Evolutionary conservation across 2,797 vertebrate species (phyloP), one percentile per base, ranked within the genome.

Genomic region (Brachyrhaphis roseni): DNA sequence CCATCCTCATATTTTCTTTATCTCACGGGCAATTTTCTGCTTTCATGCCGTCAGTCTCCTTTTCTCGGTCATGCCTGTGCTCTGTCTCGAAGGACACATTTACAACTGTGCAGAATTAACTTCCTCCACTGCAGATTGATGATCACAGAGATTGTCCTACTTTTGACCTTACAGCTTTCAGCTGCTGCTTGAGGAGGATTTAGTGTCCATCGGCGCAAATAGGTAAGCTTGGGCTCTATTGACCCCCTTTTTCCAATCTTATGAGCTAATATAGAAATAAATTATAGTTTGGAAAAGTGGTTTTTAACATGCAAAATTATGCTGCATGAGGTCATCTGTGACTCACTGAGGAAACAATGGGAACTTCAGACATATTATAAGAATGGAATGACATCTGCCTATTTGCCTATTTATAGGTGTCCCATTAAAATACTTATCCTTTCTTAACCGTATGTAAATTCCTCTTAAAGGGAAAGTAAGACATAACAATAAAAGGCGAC

Each of bases 11-110:
- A 84, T 84, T 88, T 83, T 80, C 77, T 72, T 89, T 62, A 84
- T 84, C 78, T 78, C 70, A 39, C 55, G 8, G 62, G 43, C 74
- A 71, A 86, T 88, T 86, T 80, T 87, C 72, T 77, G 72, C 79
- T 88, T 88, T 90, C 78, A 81, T 85, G 81, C 82, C 6, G 2
- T 79, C 75, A 34, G 57, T 80, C 88, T 91, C 81, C 83, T 87
- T 87, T 89, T 84, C 86, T 82, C 71, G 23, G 74, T 2, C 1
- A 80, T 82, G 83, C 75, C 77, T 71, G 72, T 36, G 64, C 68
- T 79, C 36, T 2, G 31, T 87, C 83, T 86, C 57, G 0, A 75
- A 79, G 81, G 87, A 82, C 71, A 82, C 78, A 78, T 89, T 89
- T 71, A 57, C 74, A 88, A 81, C 34, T 16, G 43, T 0, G 4